A percentile compares a stretch with the other conserved stretches of the same genome.
phyloP scores from a whole-genome alignment of 2,113 vertebrate genomes.

The Hippocampus mohnikei region DNA sequence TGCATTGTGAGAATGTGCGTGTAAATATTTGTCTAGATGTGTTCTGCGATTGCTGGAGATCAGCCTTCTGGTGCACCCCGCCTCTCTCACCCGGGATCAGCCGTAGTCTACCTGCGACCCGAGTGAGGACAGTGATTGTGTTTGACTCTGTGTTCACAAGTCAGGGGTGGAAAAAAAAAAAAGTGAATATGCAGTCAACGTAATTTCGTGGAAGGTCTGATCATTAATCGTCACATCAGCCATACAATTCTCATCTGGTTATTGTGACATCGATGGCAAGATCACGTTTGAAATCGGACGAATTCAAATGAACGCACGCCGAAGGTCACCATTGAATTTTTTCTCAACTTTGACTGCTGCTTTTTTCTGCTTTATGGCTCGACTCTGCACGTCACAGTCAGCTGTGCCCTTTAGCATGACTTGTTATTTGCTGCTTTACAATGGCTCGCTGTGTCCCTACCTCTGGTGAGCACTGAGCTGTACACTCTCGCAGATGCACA shows the following conservation, averaged over 20 bases:
- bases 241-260: not conserved
- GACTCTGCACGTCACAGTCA: conserved; percentile 25
- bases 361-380: conserved; percentile 7
- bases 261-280: not conserved
- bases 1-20: too few species aligned
- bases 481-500: not conserved
- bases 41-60: too few species aligned
- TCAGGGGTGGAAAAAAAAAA: not conserved
- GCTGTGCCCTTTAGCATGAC: conserved; percentile 45
- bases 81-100: too few species aligned
- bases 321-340: conserved; percentile 16
- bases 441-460: conserved; percentile 48
- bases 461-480: conserved; percentile 2
- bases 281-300: not conserved
- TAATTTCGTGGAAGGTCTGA: not conserved
- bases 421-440: conserved; percentile 52
- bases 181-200: too few species aligned
- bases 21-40: too few species aligned
- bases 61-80: too few species aligned
- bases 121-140: not conserved
- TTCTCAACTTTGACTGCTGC: not conserved
- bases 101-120: too few species aligned
- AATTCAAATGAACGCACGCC: not conserved
- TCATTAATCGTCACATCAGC: not conserved
- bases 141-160: not conserved